Conservation (phyloP, 2,113 vertebrate species). For the Reinhardtius hippoglossoides region DNA sequence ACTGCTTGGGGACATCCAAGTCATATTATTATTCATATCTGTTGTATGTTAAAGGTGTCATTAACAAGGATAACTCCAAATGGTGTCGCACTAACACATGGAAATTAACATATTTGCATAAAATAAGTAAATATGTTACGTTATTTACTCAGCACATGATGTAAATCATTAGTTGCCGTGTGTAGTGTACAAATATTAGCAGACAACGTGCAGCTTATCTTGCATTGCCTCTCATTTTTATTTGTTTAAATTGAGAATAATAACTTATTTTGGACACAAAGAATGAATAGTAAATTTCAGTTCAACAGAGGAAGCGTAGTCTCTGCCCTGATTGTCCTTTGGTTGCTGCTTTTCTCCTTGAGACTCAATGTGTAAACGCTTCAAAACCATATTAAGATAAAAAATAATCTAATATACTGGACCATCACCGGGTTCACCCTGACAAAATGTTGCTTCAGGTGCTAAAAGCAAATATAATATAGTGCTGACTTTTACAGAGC, state of each 20-base stretch:
- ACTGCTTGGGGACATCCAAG: background rate
- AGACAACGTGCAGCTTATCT: background rate
- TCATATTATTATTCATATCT: background rate
- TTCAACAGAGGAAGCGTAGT: background rate
- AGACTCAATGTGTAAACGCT: background rate
- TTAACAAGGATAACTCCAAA: background rate
- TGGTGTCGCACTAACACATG: background rate
- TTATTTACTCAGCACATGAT: too few relatives aligned
- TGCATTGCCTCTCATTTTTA: background rate
- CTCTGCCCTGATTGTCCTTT: background rate
- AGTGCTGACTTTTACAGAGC: conserved; percentile 22
- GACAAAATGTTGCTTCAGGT: conserved; percentile 13
- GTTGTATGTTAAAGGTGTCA: background rate
- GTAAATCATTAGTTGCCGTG: background rate
- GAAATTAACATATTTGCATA: too few relatives aligned
- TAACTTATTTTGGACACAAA: background rate
- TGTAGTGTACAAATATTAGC: background rate
- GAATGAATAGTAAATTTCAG: background rate
- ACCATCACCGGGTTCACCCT: background rate
- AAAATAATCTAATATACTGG: background rate
- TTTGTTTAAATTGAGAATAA: background rate
- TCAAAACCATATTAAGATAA: background rate
- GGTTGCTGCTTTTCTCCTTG: background rate
- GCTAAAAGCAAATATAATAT: conserved; percentile 16
- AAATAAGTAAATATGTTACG: too few relatives aligned